Conservation (phyloP, 2,797 vertebrate genomes). For the Mormyrus hasselquistii region DNA sequence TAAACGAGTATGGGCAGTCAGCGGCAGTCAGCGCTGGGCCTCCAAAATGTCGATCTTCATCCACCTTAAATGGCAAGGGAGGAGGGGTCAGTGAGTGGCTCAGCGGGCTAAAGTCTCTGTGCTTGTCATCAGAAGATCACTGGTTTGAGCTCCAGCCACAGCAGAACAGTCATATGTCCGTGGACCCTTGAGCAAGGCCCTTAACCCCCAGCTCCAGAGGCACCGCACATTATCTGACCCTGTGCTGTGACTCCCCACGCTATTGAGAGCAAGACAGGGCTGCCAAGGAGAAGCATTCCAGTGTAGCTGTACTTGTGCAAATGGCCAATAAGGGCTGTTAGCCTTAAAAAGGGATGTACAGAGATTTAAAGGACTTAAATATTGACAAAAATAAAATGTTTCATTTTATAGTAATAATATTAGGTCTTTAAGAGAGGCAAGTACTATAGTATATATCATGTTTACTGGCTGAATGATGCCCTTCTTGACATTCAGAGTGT, state of each 20-base stretch:
- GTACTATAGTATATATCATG: not conserved
- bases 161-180: not conserved
- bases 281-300: not conserved
- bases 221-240: not conserved
- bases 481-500: conserved; percentile 42
- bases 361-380: not conserved
- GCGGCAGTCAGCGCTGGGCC: not conserved
- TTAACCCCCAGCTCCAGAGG: not conserved
- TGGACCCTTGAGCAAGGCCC: not conserved
- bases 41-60: not conserved
- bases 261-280: not conserved
- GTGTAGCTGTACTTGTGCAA: not conserved
- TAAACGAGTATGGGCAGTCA: not conserved
- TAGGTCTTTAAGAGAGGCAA: not conserved
- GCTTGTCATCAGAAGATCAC: not conserved
- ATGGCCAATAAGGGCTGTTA: not conserved
- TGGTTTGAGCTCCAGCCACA: not conserved
- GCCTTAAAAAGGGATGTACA: not conserved
- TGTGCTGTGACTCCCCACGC: not conserved
- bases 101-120: not conserved
- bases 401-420: not conserved
- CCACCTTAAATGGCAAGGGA: not conserved
- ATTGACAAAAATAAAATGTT: not conserved
- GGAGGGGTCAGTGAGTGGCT: not conserved
- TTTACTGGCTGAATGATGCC: conserved; percentile 29